Percentiles rank a stretch among this genome's conserved stretches.
Conservation (phyloP, 2,113 vertebrate genomes). For the Prunella himalayana region DNA sequence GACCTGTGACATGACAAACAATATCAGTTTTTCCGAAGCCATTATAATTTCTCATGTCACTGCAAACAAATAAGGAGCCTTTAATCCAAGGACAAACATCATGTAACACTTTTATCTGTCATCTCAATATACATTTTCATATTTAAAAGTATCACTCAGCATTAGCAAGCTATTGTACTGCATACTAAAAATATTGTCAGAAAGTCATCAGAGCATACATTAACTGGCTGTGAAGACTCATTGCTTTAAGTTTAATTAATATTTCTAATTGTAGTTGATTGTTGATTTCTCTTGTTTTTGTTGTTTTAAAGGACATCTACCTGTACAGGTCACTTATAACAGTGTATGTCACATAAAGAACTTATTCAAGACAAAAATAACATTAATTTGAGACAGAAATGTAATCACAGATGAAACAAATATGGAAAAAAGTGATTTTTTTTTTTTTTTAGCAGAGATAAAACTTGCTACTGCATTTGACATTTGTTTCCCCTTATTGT, state of each 20-base stretch:
- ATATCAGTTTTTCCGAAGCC: neutral
- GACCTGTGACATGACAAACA: slow-evolving; percentile 33
- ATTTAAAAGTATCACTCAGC: neutral
- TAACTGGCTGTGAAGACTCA: neutral
- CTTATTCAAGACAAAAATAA: neutral
- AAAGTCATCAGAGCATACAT: neutral
- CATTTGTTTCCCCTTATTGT: neutral
- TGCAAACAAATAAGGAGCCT: slow-evolving; percentile 39
- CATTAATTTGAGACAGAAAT: neutral
- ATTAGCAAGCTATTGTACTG: neutral
- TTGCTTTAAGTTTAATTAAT: neutral
- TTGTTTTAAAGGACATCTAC: neutral
- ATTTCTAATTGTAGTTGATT: neutral
- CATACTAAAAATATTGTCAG: neutral
- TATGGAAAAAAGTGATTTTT: neutral
- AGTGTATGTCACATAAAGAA: neutral
- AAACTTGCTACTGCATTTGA: neutral
- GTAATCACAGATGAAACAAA: neutral
- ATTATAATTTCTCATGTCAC: slow-evolving; percentile 50
- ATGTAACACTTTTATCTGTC: slow-evolving; percentile 14
- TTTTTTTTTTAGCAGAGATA: neutral
- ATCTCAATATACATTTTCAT: neutral
- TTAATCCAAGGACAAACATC: slow-evolving; percentile 46
- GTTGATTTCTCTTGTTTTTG: neutral
- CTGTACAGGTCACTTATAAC: neutral